A percentile compares a stretch with the other conserved stretches of the same genome.
Evolutionary conservation across 2,113 vertebrate species (phyloP).

Genomic region (Hoplias malabaricus): DNA sequence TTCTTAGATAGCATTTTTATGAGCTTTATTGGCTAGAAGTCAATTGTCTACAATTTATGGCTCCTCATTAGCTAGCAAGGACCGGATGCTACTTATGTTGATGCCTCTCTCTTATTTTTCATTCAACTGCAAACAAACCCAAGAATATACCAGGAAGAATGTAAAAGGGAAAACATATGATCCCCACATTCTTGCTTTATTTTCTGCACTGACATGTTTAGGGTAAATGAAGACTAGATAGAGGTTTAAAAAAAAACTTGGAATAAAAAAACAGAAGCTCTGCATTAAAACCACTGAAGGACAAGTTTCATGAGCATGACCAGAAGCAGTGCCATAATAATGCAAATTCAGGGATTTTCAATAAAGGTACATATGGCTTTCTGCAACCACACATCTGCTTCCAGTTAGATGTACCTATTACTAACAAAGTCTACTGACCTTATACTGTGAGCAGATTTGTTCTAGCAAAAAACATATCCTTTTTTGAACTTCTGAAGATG

Average conservation of each 20-base stretch:
- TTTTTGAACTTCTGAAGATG: background rate
- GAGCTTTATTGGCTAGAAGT: slow-evolving; percentile 11
- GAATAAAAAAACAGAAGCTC: slow-evolving; percentile 47
- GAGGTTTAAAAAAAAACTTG: slow-evolving; percentile 27
- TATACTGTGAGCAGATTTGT: slow-evolving; percentile 24
- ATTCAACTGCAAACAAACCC: slow-evolving; percentile 37
- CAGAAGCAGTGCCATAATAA: slow-evolving; percentile 22
- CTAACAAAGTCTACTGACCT: background rate
- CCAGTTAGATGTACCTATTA: background rate
- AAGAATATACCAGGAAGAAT: slow-evolving; percentile 56
- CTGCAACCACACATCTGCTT: slow-evolving; percentile 17
- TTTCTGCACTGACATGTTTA: slow-evolving; percentile 57
- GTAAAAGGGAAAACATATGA: slow-evolving; percentile 29
- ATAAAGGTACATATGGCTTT: slow-evolving; percentile 27
- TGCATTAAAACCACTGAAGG: slow-evolving; percentile 38
- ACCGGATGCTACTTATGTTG: background rate
- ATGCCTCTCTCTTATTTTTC: slow-evolving; percentile 6
- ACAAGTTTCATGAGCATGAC: slow-evolving; percentile 19
- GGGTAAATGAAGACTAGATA: slow-evolving; percentile 34
- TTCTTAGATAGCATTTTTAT: slow-evolving; percentile 4
- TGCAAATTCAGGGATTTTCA: slow-evolving; percentile 13
- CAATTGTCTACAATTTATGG: background rate
- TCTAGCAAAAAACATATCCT: slow-evolving; percentile 5
- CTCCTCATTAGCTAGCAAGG: background rate
- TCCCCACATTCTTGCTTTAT: slow-evolving; percentile 44